A percentile compares a stretch with the other conserved stretches of the same genome.
Evolutionary conservation across 2,797 vertebrate species (phyloP).

Genomic region (Fistularia commersonii): DNA sequence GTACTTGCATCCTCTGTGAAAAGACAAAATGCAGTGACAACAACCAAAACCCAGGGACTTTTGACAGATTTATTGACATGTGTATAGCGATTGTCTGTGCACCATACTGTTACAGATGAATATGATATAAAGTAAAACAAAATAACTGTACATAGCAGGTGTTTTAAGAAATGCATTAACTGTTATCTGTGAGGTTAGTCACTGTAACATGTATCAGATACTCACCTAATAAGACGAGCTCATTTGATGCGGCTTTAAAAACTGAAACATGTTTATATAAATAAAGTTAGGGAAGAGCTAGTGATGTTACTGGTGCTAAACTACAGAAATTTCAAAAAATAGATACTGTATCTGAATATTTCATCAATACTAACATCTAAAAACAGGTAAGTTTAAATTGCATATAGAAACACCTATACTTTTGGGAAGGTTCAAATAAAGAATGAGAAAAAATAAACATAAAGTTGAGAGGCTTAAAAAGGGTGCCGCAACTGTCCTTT

Average conservation of each 20-base stretch:
- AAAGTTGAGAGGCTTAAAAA: conserved; percentile 22
- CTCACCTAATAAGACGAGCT: conserved; percentile 24
- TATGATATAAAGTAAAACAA: conserved; percentile 67
- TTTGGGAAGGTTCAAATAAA: conserved; percentile 11
- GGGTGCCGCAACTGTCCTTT: conserved; percentile 59
- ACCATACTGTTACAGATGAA: conserved; percentile 69
- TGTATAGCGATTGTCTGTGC: conserved; percentile 80
- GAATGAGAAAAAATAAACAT: conserved; percentile 8
- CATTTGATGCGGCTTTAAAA: conserved; percentile 32
- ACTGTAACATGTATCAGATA: conserved; percentile 32
- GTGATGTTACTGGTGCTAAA: conserved; percentile 28
- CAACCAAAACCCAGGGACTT: conserved; percentile 12
- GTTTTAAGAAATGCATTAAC: conserved; percentile 59
- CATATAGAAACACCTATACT: conserved; percentile 26
- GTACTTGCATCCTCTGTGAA: not conserved
- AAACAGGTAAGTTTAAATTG: conserved; percentile 24
- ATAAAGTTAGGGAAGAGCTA: conserved; percentile 23
- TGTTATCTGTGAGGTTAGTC: conserved; percentile 53
- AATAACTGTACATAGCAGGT: conserved; percentile 55
- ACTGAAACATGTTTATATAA: conserved; percentile 6
- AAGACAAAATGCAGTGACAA: not conserved
- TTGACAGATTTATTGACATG: conserved; percentile 75
- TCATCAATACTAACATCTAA: conserved; percentile 25
- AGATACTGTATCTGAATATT: conserved; percentile 13
- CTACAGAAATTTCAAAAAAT: conserved; percentile 30